These are phyloP conservation scores for Coluber constrictor DNA, from an alignment of 2,797 vertebrate genomes.

Conservation along the genomic window DNA sequence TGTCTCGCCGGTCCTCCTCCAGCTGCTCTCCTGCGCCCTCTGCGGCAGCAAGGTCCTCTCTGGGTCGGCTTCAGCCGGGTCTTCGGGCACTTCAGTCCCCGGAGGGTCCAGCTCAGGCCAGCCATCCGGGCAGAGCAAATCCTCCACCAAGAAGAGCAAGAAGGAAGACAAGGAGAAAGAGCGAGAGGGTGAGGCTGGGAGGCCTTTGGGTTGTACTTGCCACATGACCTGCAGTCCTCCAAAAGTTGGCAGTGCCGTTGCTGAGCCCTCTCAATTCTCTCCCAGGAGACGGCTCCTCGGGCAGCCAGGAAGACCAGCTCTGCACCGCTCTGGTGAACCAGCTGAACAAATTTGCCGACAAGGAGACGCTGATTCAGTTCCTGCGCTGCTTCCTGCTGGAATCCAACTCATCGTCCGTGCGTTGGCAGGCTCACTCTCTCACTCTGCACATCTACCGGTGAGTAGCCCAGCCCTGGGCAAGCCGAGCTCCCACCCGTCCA, in stretches of 20 bases:
- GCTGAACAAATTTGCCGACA: slow-evolving; percentile 97
- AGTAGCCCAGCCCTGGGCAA: not conserved
- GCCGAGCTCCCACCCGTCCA: not conserved
- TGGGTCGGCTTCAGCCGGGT: slow-evolving; percentile 72
- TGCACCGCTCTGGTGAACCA: slow-evolving; percentile 96
- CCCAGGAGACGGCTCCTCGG: slow-evolving; percentile 83
- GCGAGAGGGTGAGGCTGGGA: slow-evolving; percentile 82
- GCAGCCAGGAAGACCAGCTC: slow-evolving; percentile 94
- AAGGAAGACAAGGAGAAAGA: slow-evolving; percentile 98
- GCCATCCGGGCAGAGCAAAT: slow-evolving; percentile 85
- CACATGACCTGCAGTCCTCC: accelerated
- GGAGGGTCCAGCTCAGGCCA: slow-evolving; percentile 80
- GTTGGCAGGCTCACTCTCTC: slow-evolving; percentile 98
- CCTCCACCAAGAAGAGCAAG: slow-evolving; percentile 97
- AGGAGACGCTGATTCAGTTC: slow-evolving; percentile 97
- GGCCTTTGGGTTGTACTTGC: not conserved
- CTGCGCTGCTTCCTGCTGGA: slow-evolving; percentile 95
- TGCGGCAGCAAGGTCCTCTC: slow-evolving; percentile 96
- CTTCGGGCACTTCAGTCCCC: slow-evolving; percentile 63
- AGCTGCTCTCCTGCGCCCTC: slow-evolving; percentile 95
- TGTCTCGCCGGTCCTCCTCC: slow-evolving; percentile 91
- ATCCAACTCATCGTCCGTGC: slow-evolving; percentile 94
- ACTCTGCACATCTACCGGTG: slow-evolving; percentile 97
- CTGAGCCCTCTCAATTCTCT: not conserved
- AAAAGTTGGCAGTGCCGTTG: accelerated